These are phyloP conservation scores for Macrosteles quadrilineatus DNA, from an alignment of 1,140 invertebrate genomes.

Conservation along the genomic window DNA sequence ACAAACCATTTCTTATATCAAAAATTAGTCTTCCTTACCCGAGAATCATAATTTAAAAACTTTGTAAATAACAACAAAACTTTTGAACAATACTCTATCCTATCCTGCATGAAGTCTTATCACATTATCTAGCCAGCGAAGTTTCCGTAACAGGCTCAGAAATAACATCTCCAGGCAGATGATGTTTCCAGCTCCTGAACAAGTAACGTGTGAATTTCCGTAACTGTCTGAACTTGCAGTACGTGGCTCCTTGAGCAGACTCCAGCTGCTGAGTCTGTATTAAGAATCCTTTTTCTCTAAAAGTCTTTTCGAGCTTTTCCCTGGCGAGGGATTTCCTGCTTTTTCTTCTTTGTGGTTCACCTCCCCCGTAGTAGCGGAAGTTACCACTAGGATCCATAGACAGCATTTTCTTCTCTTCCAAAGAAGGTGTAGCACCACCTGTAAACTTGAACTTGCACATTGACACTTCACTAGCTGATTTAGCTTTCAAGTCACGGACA, in stretches of 20 bases:
- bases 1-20: no score
- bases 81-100: no score
- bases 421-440: conserved; percentile 79
- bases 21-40: no score
- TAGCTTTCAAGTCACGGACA: conserved; percentile 60
- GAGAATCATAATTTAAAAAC: no score
- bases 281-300: conserved; percentile 88
- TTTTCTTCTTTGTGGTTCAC: conserved; percentile 54
- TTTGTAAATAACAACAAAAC: no score
- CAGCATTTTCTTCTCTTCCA: conserved; percentile 89
- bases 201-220: conserved; percentile 90
- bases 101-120: no score
- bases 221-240: conserved; percentile 89
- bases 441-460: conserved; percentile 94
- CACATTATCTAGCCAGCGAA: no score
- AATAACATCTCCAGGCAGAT: conserved; percentile 76
- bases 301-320: conserved; percentile 87
- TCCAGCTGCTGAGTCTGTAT: conserved; percentile 91
- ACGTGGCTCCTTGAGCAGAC: conserved; percentile 88
- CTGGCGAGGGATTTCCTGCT: conserved; percentile 79
- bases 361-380: conserved; percentile 33
- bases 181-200: conserved; percentile 91
- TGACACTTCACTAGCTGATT: conserved; percentile 53
- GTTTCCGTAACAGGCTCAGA: conserved; percentile 32
- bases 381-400: conserved; percentile 51